Evolutionary conservation across 2,888 invertebrate genomes (phyloP).

Genomic region (Cephus nigrinus): DNA sequence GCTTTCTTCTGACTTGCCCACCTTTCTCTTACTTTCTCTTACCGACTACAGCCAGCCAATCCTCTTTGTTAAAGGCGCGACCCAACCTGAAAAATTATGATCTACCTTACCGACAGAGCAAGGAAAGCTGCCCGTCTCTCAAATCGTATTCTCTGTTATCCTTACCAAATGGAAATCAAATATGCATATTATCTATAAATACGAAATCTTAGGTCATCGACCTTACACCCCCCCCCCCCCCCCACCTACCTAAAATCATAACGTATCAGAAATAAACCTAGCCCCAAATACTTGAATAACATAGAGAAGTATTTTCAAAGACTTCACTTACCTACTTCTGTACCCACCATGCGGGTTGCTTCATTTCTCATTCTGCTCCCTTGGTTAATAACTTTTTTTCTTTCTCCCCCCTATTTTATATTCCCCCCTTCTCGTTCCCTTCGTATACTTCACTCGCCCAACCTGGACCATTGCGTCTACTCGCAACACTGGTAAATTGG

Average conservation of each 20-base stretch:
- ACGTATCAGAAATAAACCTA: not conserved
- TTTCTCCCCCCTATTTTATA: not conserved
- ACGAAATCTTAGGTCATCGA: not conserved
- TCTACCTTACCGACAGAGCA: not conserved
- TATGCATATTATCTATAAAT: not conserved
- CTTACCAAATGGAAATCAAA: not conserved
- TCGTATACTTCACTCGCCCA: not conserved
- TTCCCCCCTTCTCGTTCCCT: not conserved
- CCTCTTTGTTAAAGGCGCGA: not conserved
- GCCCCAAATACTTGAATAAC: not conserved
- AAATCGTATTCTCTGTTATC: not conserved
- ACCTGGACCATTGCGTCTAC: not conserved
- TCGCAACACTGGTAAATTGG: not conserved
- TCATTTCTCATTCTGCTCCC: not conserved
- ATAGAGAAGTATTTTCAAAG: not conserved
- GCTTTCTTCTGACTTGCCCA: no score
- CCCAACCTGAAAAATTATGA: not conserved
- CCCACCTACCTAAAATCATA: not conserved
- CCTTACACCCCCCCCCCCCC: no score
- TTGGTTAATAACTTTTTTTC: not conserved
- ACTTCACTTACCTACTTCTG: not conserved
- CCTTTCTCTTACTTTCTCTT: not conserved
- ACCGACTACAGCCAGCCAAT: not conserved
- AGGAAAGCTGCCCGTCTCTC: not conserved
- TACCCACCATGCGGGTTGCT: not conserved